A percentile compares a stretch with the other conserved stretches of the same genome.
Evolutionary conservation across 2,888 invertebrate species (phyloP).

Genomic region (Panzeria rudis): DNA sequence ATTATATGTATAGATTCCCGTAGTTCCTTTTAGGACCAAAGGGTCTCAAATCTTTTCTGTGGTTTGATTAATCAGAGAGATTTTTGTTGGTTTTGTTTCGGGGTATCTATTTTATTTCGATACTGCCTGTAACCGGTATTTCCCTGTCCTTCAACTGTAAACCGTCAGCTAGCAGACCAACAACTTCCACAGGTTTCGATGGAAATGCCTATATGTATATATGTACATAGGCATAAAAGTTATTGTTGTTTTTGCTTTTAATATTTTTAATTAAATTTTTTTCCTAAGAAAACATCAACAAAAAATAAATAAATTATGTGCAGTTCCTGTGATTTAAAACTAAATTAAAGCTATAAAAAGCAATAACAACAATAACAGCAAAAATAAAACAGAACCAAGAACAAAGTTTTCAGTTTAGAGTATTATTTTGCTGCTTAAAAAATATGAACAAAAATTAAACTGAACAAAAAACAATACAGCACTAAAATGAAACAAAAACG

Average conservation of each 20-base stretch:
- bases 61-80: too few relatives aligned
- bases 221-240: too few relatives aligned
- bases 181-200: too few relatives aligned
- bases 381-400: conserved; percentile 1
- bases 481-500: conserved; percentile 41
- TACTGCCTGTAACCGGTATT: too few relatives aligned
- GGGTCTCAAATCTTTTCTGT: too few relatives aligned
- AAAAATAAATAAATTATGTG: conserved; percentile 57
- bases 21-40: too few relatives aligned
- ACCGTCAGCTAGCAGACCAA: too few relatives aligned
- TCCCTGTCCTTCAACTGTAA: too few relatives aligned
- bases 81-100: too few relatives aligned
- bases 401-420: conserved; percentile 45
- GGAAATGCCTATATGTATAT: too few relatives aligned
- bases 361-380: conserved; percentile 10
- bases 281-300: conserved; percentile 37
- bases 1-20: too few relatives aligned
- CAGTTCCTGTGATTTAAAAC: conserved; percentile 63
- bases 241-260: not conserved
- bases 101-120: too few relatives aligned
- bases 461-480: conserved; percentile 49
- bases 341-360: conserved; percentile 61
- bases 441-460: conserved; percentile 47
- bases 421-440: conserved; percentile 45
- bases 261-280: conserved; percentile 54